Base-by-base conservation (phyloP, 2,888 invertebrate species). In the Dinocampus coccinellae region DNA sequence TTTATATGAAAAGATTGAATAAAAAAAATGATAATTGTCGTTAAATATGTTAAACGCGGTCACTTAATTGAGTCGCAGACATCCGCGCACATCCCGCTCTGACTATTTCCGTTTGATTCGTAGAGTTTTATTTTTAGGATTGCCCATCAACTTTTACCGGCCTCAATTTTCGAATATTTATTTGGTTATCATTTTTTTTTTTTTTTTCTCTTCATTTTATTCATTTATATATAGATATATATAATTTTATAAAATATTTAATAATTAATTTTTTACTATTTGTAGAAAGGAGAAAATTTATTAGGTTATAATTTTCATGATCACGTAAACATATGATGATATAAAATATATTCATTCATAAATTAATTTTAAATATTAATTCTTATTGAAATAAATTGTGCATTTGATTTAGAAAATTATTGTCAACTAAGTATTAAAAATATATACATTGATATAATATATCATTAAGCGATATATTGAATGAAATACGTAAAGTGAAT, bases 401-500 rank as follows among this genome's bases (percentile, higher is more conserved):
- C n/a, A n/a, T n/a, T n/a, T n/a, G n/a, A n/a, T n/a, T n/a, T n/a
- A n/a, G n/a, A n/a, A n/a, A n/a, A n/a, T n/a, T n/a, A n/a, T n/a
- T 4, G 29, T 29, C 3, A 7, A 29, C 3, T 7, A 29, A 4
- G 29, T 7, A 29, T 29, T 3, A 7, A 4, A 29, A 29, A 29
- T 29, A 7, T 4, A 3, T 29, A 36, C 10, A 36, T 36, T 36
- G 36, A 36, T 36, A 10, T 10, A 9, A 36, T 3, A 36, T 36
- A 7, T 33, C 33, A 7, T 4, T 3, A 4, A 7, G 7, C 10
- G 10, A 1, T 3, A 34, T 61, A 60, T 34, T 62, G 36, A 62
- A 24, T 36, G 1, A 42, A 39, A 22, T 82, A 80, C 75, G 79
- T 83, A 84, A 80, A 80, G 83, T 61, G 60, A 65, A 65, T 33